Evolutionary conservation across 2,888 invertebrate genomes (phyloP).

Genomic region (Phytoseiulus persimilis): DNA sequence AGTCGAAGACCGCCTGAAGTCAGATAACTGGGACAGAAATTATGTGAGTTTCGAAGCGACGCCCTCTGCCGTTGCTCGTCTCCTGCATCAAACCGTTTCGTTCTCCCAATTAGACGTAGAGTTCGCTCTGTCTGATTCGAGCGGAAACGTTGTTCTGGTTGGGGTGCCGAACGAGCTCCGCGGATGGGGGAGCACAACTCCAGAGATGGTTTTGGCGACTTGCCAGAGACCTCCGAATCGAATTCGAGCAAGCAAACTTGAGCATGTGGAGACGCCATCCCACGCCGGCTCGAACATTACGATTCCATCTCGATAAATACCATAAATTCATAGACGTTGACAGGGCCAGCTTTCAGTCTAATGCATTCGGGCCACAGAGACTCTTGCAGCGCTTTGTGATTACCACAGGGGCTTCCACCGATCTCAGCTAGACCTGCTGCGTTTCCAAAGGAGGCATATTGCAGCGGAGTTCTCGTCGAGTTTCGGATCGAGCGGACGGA

Average conservation of each 20-base stretch:
- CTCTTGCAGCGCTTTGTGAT: background rate
- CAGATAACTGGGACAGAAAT: background rate
- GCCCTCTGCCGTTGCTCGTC: no score
- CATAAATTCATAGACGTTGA: background rate
- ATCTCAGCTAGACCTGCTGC: no score
- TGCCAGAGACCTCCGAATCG: background rate
- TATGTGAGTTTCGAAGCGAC: background rate
- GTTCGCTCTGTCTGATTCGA: no score
- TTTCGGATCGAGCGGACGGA: no score
- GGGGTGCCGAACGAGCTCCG: no score
- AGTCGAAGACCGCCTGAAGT: background rate
- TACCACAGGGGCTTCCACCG: background rate
- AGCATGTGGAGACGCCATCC: background rate
- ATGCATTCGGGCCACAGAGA: background rate
- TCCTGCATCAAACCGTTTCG: no score
- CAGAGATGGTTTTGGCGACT: background rate
- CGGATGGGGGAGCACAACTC: no score
- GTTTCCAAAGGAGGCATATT: background rate
- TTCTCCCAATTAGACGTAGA: no score
- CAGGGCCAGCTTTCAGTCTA: background rate
- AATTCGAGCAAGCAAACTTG: background rate
- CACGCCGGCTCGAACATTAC: background rate
- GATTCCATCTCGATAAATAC: background rate
- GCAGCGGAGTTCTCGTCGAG: background rate
- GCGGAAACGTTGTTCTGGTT: no score